These are phyloP conservation scores for Cassiopea xamachana DNA, from an alignment of 30 jellyfish, hydroid and myxozoan species.

Conservation along the genomic window DNA sequence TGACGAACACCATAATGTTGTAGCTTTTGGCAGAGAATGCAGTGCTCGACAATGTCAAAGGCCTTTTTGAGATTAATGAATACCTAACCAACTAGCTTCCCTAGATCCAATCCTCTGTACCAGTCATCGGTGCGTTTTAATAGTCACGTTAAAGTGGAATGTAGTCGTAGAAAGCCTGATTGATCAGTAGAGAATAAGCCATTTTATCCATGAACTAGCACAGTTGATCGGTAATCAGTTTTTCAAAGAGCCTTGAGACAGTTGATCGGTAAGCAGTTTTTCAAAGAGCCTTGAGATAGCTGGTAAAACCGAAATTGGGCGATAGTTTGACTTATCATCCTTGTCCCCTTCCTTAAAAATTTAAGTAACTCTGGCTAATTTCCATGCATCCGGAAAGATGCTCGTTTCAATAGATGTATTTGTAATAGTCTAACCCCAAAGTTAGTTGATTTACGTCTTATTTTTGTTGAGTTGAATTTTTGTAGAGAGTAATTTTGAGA, in stretches of 20 bases:
- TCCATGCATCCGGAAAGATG: slow-evolving; percentile 44
- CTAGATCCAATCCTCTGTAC: background rate
- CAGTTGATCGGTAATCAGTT: background rate
- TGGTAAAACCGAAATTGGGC: slow-evolving; percentile 43
- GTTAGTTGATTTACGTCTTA: no score
- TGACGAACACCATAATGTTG: slow-evolving; percentile 32
- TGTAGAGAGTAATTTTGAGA: no score
- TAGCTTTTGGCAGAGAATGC: slow-evolving; percentile 18
- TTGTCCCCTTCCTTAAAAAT: slow-evolving; percentile 19
- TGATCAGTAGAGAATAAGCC: slow-evolving; percentile 30
- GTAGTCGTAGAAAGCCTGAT: slow-evolving; percentile 12
- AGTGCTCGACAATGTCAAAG: slow-evolving; percentile 2
- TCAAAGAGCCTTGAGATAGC: slow-evolving; percentile 38
- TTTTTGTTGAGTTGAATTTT: no score
- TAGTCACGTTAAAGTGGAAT: background rate
- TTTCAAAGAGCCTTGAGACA: no score
- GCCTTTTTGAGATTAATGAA: slow-evolving; percentile 1
- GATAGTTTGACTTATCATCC: slow-evolving; percentile 21
- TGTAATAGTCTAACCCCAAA: no score
- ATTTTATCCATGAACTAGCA: slow-evolving; percentile 32
- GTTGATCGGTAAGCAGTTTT: slow-evolving; percentile 34
- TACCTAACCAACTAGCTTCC: background rate
- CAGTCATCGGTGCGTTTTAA: background rate
- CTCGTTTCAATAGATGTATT: slow-evolving; percentile 45
- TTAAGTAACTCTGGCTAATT: slow-evolving; percentile 59